Evolutionary conservation across 2,888 invertebrate species (phyloP).

Genomic region (Lamellibrachia columna): DNA sequence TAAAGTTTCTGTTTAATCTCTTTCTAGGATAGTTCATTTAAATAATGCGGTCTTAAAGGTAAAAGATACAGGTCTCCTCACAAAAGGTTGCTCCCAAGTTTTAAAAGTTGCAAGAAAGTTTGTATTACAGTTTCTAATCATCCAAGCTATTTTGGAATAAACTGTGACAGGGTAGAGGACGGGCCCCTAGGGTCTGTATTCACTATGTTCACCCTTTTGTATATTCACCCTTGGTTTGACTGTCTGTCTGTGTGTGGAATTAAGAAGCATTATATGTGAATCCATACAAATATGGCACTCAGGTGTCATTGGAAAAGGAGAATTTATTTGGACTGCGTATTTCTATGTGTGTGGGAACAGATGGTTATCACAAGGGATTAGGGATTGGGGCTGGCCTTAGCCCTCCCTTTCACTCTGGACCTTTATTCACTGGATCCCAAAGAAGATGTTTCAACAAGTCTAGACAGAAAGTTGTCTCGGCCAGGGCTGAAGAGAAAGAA

Average conservation of each 20-base stretch:
- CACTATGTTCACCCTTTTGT: neutral
- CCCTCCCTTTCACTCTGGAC: neutral
- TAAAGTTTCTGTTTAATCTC: neutral
- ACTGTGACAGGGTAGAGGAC: neutral
- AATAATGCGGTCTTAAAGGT: neutral
- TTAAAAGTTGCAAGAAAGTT: neutral
- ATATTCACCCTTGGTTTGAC: neutral
- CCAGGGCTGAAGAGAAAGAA: neutral
- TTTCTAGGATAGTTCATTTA: neutral
- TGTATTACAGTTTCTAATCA: neutral
- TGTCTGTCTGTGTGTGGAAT: neutral
- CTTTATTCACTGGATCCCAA: neutral
- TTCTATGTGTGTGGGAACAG: neutral
- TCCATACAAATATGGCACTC: neutral
- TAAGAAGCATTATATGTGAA: neutral
- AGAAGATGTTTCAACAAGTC: neutral
- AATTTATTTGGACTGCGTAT: neutral
- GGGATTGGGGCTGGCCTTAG: neutral
- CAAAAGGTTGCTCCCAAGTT: neutral
- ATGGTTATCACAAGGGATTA: constrained; percentile 10
- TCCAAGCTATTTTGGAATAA: neutral
- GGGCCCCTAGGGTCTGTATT: neutral
- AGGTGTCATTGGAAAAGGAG: neutral
- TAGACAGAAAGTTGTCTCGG: neutral
- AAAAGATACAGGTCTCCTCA: neutral